These are phyloP conservation scores for Gadopsis marmoratus DNA, from an alignment of 2,797 vertebrate species.

Conservation along the genomic window DNA sequence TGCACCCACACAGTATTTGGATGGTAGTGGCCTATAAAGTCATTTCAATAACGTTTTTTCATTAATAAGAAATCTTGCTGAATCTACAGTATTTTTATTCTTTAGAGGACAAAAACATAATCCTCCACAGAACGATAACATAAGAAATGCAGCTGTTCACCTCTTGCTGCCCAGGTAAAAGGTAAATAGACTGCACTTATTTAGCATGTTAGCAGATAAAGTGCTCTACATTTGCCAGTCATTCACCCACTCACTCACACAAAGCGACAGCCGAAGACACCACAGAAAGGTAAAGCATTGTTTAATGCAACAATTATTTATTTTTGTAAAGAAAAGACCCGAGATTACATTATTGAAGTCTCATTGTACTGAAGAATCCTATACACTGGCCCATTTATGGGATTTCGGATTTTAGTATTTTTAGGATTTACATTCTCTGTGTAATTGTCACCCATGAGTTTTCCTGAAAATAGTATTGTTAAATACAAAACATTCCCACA, in stretches of 20 bases:
- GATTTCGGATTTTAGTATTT: slow-evolving; percentile 24
- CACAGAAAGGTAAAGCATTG: neutral
- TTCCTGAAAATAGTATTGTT: slow-evolving; percentile 27
- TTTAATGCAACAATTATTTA: slow-evolving; percentile 46
- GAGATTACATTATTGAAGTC: slow-evolving; percentile 6
- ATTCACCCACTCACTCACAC: neutral
- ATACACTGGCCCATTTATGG: slow-evolving; percentile 15
- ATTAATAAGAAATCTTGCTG: neutral
- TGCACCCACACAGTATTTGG: neutral
- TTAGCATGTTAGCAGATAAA: neutral
- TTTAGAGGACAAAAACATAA: neutral
- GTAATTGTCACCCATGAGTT: neutral
- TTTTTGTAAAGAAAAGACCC: slow-evolving; percentile 10
- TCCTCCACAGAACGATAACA: neutral
- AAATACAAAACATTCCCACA: slow-evolving; percentile 47
- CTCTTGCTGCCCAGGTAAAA: neutral
- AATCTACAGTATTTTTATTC: neutral
- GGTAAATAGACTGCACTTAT: neutral
- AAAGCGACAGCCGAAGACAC: neutral
- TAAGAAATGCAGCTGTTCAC: neutral
- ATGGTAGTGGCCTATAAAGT: neutral
- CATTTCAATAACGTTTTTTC: neutral
- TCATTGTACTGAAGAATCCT: slow-evolving; percentile 7
- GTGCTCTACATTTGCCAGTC: neutral
- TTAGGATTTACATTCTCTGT: slow-evolving; percentile 2